phyloP scores from a whole-genome alignment of 1,140 invertebrate genomes.

The Drosophila arizonae region DNA sequence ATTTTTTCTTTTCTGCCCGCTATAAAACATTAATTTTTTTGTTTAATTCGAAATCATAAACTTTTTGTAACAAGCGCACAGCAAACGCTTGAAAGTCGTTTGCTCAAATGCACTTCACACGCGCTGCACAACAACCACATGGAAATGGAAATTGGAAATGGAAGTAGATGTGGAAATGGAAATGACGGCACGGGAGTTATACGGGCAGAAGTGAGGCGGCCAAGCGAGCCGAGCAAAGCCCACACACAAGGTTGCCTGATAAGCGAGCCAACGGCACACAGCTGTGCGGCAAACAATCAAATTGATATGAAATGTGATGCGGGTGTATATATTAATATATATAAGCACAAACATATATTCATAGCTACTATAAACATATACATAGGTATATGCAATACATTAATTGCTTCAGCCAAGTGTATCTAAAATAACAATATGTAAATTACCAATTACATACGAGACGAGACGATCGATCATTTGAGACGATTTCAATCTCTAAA shows the following conservation, averaged over 20 bases:
- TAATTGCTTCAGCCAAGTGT: neutral
- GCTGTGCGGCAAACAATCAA: slow-evolving; percentile 8
- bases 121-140: slow-evolving; percentile 51
- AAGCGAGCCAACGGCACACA: slow-evolving; percentile 37
- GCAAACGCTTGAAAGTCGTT: slow-evolving; percentile 73
- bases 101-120: slow-evolving; percentile 60
- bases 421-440: neutral
- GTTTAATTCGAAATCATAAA: slow-evolving; percentile 79
- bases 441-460: too few species aligned
- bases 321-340: neutral
- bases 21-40: slow-evolving; percentile 77
- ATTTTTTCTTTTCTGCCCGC: slow-evolving; percentile 54
- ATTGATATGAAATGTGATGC: slow-evolving; percentile 16
- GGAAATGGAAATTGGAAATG: slow-evolving; percentile 32
- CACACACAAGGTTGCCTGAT: slow-evolving; percentile 47
- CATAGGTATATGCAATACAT: neutral
- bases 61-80: slow-evolving; percentile 76
- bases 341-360: neutral
- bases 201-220: neutral
- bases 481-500: too few species aligned
- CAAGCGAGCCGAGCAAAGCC: neutral
- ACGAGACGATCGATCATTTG: too few species aligned
- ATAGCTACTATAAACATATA: neutral
- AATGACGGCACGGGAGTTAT: neutral
- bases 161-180: slow-evolving; percentile 7